phyloP scores from a whole-genome alignment of 2,888 invertebrate genomes.

The Pachydiplax longipennis region DNA sequence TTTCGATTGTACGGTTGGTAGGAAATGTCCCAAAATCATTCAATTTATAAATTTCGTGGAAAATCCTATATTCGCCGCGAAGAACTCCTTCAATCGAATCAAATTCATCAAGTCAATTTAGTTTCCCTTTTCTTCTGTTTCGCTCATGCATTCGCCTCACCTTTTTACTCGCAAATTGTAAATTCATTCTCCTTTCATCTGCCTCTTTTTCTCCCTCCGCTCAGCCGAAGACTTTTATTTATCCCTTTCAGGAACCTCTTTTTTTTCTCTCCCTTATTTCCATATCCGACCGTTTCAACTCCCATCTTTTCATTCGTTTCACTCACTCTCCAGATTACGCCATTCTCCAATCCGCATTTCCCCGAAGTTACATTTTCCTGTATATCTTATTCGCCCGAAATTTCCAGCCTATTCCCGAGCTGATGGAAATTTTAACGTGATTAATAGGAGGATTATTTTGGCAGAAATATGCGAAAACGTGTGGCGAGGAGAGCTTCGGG shows the following conservation, averaged over 20 bases:
- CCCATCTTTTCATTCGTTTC: background rate
- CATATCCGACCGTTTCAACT: background rate
- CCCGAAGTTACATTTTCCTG: background rate
- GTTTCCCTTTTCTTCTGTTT: background rate
- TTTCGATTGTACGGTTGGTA: no score
- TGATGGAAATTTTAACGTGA: no score
- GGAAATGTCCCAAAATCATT: no score
- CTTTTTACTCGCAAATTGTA: background rate
- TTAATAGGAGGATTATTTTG: no score
- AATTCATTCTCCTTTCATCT: background rate
- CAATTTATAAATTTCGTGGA: no score
- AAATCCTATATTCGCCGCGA: no score
- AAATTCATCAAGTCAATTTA: no score
- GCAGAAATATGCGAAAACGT: no score
- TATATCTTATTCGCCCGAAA: background rate
- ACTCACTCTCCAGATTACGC: background rate
- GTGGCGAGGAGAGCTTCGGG: no score
- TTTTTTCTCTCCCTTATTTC: background rate
- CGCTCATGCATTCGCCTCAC: background rate
- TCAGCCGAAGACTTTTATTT: background rate
- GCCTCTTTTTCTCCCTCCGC: background rate
- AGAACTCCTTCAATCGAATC: no score
- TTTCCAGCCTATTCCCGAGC: background rate
- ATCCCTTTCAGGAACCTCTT: background rate
- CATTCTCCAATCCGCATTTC: background rate